Conservation (phyloP, 2,113 vertebrate species). For the Hystrix brachyura region DNA sequence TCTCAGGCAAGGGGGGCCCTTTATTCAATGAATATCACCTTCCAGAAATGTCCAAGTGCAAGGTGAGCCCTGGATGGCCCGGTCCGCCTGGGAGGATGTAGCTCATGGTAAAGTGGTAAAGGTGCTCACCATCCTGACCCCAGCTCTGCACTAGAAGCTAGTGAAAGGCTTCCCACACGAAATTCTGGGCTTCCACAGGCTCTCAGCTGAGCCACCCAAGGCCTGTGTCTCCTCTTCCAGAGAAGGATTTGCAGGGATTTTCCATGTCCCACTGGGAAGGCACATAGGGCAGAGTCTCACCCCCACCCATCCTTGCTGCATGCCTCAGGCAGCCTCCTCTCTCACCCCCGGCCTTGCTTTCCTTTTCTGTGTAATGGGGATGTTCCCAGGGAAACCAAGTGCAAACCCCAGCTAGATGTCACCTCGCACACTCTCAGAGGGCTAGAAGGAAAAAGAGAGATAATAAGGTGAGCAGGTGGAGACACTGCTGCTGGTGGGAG, state of each 20-base stretch:
- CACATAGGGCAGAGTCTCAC: neutral
- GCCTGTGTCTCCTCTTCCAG: neutral
- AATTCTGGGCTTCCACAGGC: neutral
- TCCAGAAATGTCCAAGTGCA: neutral
- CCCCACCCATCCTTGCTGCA: neutral
- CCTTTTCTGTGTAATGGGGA: neutral
- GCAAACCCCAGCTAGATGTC: neutral
- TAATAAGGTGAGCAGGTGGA: neutral
- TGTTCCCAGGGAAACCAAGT: neutral
- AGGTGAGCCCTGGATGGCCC: neutral
- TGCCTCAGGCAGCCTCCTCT: neutral
- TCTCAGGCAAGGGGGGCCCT: neutral
- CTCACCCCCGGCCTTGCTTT: neutral
- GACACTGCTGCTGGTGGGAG: neutral
- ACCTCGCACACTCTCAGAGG: neutral
- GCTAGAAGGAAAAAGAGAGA: neutral
- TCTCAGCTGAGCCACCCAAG: neutral
- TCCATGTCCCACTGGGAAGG: neutral
- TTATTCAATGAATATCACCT: neutral
- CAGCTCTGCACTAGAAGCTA: rapidly evolving
- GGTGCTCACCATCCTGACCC: neutral
- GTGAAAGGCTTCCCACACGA: neutral
- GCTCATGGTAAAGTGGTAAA: neutral
- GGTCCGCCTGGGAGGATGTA: neutral
- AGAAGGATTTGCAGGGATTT: neutral